Percentiles rank a stretch among this genome's conserved stretches.
These are phyloP conservation scores for Rhyzopertha dominica DNA, from an alignment of 1,140 invertebrate genomes.

Conservation along the genomic window DNA sequence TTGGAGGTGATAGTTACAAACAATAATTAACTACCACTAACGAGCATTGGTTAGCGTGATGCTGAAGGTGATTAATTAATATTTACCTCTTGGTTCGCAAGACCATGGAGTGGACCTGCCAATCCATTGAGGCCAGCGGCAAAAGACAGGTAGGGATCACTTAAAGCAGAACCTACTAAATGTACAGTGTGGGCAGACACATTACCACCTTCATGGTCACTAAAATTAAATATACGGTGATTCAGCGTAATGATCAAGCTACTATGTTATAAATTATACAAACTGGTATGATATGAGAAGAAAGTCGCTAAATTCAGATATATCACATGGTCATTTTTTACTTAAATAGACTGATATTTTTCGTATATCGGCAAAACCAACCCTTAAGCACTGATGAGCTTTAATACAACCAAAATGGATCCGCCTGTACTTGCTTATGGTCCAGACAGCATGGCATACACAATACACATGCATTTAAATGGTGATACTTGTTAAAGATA, in stretches of 20 bases:
- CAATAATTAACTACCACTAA: constrained; percentile 7
- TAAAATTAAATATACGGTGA: too few relatives aligned
- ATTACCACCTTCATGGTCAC: constrained; percentile 86
- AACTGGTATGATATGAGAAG: too few relatives aligned
- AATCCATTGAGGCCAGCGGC: constrained; percentile 82
- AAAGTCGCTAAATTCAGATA: too few relatives aligned
- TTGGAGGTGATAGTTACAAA: constrained; percentile 16
- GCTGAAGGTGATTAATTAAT: constrained; percentile 1
- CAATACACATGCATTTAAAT: too few relatives aligned
- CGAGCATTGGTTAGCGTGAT: constrained; percentile 9
- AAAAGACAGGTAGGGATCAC: constrained; percentile 83
- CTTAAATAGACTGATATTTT: too few relatives aligned
- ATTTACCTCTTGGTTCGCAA: constrained; percentile 79
- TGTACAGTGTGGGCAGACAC: constrained; percentile 84
- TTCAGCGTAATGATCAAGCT: neutral
- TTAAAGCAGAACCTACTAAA: constrained; percentile 83
- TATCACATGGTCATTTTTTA: too few relatives aligned
- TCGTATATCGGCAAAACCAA: too few relatives aligned
- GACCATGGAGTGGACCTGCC: constrained; percentile 81
- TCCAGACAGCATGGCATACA: too few relatives aligned
- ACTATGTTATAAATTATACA: neutral
- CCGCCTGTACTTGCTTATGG: too few relatives aligned
- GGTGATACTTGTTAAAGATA: too few relatives aligned
- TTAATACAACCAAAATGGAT: too few relatives aligned
- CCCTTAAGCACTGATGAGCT: too few relatives aligned